Evolutionary conservation across 2,797 vertebrate genomes (phyloP).

Genomic region (Megaceryle alcyon): DNA sequence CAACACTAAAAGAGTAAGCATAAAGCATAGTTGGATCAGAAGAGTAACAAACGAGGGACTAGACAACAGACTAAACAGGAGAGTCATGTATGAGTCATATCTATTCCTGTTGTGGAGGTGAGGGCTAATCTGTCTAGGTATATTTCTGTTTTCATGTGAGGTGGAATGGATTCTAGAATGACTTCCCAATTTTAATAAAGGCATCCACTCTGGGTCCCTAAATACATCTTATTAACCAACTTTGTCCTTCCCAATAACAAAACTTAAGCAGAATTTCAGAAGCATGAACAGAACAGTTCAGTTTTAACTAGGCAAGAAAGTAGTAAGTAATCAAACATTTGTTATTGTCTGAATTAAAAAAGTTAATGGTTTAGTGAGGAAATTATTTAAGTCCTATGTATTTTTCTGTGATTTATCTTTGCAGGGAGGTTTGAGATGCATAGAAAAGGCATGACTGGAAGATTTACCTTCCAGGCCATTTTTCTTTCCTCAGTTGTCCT

Average conservation of each 20-base stretch:
- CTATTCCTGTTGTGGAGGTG: neutral
- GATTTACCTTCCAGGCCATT: neutral
- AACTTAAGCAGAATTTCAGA: neutral
- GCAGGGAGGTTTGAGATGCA: neutral
- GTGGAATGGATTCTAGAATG: neutral
- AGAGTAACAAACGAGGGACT: neutral
- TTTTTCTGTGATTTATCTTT: neutral
- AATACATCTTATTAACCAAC: neutral
- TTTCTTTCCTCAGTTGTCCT: neutral
- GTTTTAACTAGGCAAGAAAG: neutral
- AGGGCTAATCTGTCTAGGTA: neutral
- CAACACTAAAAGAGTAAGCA: neutral
- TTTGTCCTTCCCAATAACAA: neutral
- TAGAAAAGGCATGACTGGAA: neutral
- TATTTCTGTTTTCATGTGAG: neutral
- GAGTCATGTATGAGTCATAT: neutral
- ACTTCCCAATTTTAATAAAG: neutral
- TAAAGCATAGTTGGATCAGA: neutral
- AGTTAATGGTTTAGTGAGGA: neutral
- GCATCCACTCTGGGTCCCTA: neutral
- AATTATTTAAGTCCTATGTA: neutral
- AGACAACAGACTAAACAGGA: neutral
- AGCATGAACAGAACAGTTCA: neutral
- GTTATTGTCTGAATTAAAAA: neutral
- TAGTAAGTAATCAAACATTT: neutral